Evolutionary conservation across 2,797 vertebrate genomes (phyloP).

Genomic region (Uromys caudimaculatus): DNA sequence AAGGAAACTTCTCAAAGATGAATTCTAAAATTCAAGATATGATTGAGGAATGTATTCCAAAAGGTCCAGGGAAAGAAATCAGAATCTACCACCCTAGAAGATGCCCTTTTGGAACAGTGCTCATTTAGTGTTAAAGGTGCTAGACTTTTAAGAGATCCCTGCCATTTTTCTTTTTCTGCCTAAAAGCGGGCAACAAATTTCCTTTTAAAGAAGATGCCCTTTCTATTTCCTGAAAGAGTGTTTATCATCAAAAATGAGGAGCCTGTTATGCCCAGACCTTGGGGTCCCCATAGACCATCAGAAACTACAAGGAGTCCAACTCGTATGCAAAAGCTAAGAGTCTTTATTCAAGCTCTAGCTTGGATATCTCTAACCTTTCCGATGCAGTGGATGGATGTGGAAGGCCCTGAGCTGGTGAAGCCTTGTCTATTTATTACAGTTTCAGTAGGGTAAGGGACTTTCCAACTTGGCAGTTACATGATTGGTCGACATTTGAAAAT

Average conservation of each 20-base stretch:
- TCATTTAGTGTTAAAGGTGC: not conserved
- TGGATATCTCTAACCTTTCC: not conserved
- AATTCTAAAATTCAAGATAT: not conserved
- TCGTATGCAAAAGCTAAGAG: not conserved
- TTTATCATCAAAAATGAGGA: not conserved
- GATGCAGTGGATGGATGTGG: not conserved
- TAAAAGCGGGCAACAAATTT: not conserved
- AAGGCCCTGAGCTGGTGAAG: not conserved
- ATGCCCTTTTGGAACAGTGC: too few relatives aligned
- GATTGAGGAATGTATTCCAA: not conserved
- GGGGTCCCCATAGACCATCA: not conserved
- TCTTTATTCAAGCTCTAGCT: not conserved
- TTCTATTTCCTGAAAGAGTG: not conserved
- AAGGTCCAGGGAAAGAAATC: not conserved
- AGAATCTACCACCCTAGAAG: not conserved
- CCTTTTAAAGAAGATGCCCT: not conserved
- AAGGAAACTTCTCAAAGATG: slow-evolving; percentile 9
- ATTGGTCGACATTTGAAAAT: not conserved
- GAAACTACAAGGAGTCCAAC: not conserved
- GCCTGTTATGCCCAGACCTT: not conserved
- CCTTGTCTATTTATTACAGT: not conserved
- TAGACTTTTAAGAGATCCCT: not conserved
- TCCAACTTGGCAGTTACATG: not conserved
- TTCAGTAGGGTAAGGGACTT: not conserved
- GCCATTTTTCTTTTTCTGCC: not conserved